phyloP scores from a whole-genome alignment of 2,888 invertebrate genomes.

The Drosophila putrida region DNA sequence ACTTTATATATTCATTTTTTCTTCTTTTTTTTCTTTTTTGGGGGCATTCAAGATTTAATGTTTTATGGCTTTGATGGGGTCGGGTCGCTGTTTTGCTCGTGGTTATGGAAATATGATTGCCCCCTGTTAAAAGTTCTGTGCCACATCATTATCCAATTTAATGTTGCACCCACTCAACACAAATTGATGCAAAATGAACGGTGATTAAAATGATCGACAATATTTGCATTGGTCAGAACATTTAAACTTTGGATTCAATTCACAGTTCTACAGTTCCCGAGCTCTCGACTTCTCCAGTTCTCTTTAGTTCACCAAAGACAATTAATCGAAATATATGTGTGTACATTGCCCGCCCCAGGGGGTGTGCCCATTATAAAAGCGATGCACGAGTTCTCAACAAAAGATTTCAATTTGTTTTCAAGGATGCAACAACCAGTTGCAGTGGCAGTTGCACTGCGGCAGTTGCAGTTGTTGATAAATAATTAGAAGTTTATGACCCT shows the following conservation, averaged over 20 bases:
- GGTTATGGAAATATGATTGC: constrained; percentile 59
- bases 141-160: constrained; percentile 48
- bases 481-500: constrained; percentile 65
- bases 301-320: constrained; percentile 7
- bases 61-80: constrained; percentile 19
- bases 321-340: constrained; percentile 24
- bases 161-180: constrained; percentile 59
- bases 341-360: constrained; percentile 49
- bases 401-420: constrained; percentile 69
- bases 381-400: constrained; percentile 62
- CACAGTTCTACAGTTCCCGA: constrained; percentile 1
- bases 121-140: constrained; percentile 14
- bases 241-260: constrained; percentile 58
- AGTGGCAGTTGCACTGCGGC: constrained; percentile 21
- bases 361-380: constrained; percentile 59
- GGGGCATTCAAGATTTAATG: constrained; percentile 28
- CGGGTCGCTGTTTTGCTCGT: constrained; percentile 6
- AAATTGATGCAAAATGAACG: constrained; percentile 62
- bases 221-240: constrained; percentile 65
- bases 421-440: constrained; percentile 60
- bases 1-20: background rate
- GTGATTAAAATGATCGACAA: constrained; percentile 57
- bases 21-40: constrained; percentile 11
- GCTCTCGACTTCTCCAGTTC: background rate
- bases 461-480: constrained; percentile 34